phyloP scores from a whole-genome alignment of 2,113 vertebrate genomes.

The Holacanthus passer region DNA sequence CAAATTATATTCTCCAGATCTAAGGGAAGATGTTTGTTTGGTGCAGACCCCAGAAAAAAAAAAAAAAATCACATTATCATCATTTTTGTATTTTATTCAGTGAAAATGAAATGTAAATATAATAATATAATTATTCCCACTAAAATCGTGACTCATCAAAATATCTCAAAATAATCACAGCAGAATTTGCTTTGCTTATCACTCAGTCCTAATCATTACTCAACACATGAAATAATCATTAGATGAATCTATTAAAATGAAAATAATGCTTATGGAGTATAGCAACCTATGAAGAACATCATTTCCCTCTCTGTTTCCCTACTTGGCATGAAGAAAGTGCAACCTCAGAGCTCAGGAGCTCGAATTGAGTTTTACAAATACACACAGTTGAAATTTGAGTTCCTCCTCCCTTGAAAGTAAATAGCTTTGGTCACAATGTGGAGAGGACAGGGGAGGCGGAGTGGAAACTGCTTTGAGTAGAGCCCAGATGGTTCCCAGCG shows the following conservation, averaged over 20 bases:
- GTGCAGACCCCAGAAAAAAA: too few relatives aligned
- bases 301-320: neutral
- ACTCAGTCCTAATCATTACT: neutral
- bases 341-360: conserved; percentile 5
- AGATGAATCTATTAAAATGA: neutral
- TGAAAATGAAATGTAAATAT: too few relatives aligned
- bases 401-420: conserved; percentile 53
- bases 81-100: too few relatives aligned
- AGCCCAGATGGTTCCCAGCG: conserved; percentile 85
- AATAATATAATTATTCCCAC: too few relatives aligned
- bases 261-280: neutral
- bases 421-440: conserved; percentile 65
- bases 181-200: too few relatives aligned
- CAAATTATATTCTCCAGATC: too few relatives aligned
- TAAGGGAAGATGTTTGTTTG: too few relatives aligned
- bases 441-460: conserved; percentile 61
- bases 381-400: conserved; percentile 29
- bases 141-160: too few relatives aligned
- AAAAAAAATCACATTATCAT: too few relatives aligned
- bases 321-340: neutral
- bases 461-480: conserved; percentile 73
- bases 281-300: neutral
- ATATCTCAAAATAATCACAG: too few relatives aligned
- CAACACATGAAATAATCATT: neutral
- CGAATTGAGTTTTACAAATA: conserved; percentile 39